phyloP scores from a whole-genome alignment of 2,797 vertebrate genomes.

The Carcharodon carcharias region DNA sequence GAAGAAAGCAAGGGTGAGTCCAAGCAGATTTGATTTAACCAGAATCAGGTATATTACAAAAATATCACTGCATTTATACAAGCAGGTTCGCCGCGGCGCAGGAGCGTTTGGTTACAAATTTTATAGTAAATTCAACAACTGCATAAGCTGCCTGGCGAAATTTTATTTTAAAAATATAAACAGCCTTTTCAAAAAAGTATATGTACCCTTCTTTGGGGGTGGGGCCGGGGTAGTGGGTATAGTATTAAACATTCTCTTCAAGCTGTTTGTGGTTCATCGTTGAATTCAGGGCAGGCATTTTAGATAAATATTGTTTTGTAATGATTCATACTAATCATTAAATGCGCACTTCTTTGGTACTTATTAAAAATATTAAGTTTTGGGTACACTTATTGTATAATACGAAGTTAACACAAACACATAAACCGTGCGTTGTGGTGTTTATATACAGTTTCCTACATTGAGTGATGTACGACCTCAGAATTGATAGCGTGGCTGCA shows the following conservation, averaged over 20 bases:
- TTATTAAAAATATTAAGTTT: not conserved
- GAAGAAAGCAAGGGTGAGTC: not conserved
- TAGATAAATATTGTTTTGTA: not conserved
- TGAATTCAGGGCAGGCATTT: not conserved
- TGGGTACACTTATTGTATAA: not conserved
- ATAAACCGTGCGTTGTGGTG: not conserved
- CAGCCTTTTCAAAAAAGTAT: not conserved
- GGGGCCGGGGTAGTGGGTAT: too few relatives aligned
- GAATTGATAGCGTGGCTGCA: not conserved
- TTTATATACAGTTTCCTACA: not conserved
- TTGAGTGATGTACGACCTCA: not conserved
- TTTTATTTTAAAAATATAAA: not conserved
- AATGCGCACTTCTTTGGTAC: not conserved
- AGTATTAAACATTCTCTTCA: not conserved
- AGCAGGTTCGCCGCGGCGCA: not conserved
- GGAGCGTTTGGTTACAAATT: not conserved
- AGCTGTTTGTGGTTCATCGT: too few relatives aligned
- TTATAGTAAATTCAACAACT: not conserved
- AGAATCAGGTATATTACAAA: too few relatives aligned
- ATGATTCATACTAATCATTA: not conserved
- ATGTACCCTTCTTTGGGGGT: not conserved
- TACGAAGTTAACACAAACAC: not conserved
- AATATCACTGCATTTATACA: not conserved
- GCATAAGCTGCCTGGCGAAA: not conserved
- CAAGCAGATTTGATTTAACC: not conserved